Percentiles rank a stretch among this genome's conserved stretches.
These are phyloP conservation scores for Tinea trinotella DNA, from an alignment of 2,888 invertebrate species.

Conservation along the genomic window DNA sequence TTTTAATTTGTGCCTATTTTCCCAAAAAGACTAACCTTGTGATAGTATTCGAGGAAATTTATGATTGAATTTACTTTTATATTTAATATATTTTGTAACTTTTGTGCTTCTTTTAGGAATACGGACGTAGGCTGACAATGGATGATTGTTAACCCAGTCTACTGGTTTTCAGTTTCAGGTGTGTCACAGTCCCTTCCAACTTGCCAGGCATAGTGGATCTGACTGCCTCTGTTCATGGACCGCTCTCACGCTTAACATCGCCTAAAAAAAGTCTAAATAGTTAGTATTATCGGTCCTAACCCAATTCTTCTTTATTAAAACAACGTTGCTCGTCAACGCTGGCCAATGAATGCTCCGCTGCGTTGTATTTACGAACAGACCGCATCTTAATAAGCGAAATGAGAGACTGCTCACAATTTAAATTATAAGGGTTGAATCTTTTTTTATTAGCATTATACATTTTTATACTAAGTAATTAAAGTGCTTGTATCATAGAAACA, in stretches of 20 bases:
- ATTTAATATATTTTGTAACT: no score
- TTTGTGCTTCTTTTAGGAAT: no score
- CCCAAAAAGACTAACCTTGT: neutral
- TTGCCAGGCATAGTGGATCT: no score
- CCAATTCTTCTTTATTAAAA: conserved; percentile 6
- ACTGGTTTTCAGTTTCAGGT: no score
- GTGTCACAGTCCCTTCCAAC: no score
- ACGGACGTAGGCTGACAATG: no score
- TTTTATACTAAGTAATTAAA: no score
- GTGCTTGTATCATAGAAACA: no score
- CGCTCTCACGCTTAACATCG: no score
- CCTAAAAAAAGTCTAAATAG: neutral
- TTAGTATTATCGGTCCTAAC: neutral
- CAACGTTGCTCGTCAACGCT: neutral
- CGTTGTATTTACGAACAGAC: conserved; percentile 1
- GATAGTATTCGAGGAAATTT: neutral
- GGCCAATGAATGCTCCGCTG: neutral
- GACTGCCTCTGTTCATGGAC: no score
- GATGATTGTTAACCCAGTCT: no score
- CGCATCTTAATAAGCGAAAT: conserved; percentile 3
- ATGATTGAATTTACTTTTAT: no score
- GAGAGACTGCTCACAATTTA: neutral
- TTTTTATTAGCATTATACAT: neutral
- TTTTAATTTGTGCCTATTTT: neutral
- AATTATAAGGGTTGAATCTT: neutral